Percentiles rank a stretch among this genome's conserved stretches.
These are phyloP conservation scores for Campopleginae sp. DNA, from an alignment of 2,888 invertebrate genomes.

Conservation along the genomic window DNA sequence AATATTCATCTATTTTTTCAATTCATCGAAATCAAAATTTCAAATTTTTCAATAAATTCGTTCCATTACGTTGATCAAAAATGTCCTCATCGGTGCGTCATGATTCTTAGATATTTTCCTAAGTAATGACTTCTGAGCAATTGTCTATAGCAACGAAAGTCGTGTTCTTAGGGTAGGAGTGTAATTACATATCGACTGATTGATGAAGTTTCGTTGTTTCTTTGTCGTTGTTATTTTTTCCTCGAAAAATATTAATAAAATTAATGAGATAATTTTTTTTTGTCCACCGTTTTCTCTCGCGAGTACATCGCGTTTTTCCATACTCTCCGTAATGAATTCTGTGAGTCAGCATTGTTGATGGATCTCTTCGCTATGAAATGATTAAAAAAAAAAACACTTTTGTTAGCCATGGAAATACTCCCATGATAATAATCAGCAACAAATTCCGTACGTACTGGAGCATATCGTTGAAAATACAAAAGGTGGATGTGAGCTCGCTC, in stretches of 20 bases:
- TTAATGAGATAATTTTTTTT: neutral
- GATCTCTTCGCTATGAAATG: neutral
- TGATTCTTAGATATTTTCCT: too few species aligned
- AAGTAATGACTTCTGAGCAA: neutral
- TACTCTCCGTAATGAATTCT: neutral
- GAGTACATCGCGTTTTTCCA: neutral
- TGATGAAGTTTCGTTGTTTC: neutral
- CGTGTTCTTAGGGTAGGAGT: neutral
- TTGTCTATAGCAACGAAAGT: neutral
- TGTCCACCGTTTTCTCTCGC: neutral
- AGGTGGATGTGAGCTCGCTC: neutral
- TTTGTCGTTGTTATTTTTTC: neutral
- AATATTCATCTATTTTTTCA: neutral
- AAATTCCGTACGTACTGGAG: neutral
- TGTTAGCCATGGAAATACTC: neutral
- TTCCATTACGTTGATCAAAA: too few species aligned
- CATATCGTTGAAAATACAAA: slow-evolving; percentile 1
- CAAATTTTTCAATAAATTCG: too few species aligned
- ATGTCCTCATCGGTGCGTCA: too few species aligned
- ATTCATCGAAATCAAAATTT: too few species aligned
- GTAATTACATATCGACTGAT: neutral
- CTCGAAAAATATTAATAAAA: neutral
- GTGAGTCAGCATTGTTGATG: neutral
- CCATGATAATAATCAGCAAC: slow-evolving; percentile 9
- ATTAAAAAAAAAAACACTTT: neutral